Percentiles rank a stretch among this genome's conserved stretches.
These are phyloP conservation scores for Drosophila trapezifrons DNA, from an alignment of 1,140 invertebrate genomes.

Conservation along the genomic window DNA sequence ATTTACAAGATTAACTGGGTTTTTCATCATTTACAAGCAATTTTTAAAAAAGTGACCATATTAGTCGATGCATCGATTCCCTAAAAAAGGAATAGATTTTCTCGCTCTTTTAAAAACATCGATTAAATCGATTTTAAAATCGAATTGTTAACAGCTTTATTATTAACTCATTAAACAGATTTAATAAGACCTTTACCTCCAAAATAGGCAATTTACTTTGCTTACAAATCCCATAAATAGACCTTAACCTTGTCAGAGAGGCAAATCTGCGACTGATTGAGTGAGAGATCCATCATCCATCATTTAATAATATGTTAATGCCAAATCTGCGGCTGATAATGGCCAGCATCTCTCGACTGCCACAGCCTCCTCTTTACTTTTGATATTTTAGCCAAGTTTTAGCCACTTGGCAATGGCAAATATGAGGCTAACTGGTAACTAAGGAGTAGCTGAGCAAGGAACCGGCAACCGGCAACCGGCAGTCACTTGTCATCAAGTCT, in stretches of 20 bases:
- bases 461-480: constrained; percentile 29
- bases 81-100: no score
- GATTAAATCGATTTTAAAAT: no score
- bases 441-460: not conserved
- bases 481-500: constrained; percentile 65
- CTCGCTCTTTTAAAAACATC: no score
- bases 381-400: constrained; percentile 36
- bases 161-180: not conserved
- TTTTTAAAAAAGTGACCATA: no score
- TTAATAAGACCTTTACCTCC: no score
- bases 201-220: not conserved
- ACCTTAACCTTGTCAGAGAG: not conserved
- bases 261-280: not conserved
- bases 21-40: no score
- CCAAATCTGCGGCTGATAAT: not conserved
- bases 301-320: constrained; percentile 1
- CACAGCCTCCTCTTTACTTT: constrained; percentile 7
- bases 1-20: no score
- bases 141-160: no score
- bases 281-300: not conserved
- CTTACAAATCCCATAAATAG: not conserved
- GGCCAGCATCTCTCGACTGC: no score
- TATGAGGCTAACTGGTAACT: constrained; percentile 24
- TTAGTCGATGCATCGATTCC: no score
- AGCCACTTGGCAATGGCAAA: constrained; percentile 44